Percentiles rank a stretch among this genome's conserved stretches.
These are phyloP conservation scores for Centroberyx gerrardi DNA, from an alignment of 2,797 vertebrate genomes.

Conservation along the genomic window DNA sequence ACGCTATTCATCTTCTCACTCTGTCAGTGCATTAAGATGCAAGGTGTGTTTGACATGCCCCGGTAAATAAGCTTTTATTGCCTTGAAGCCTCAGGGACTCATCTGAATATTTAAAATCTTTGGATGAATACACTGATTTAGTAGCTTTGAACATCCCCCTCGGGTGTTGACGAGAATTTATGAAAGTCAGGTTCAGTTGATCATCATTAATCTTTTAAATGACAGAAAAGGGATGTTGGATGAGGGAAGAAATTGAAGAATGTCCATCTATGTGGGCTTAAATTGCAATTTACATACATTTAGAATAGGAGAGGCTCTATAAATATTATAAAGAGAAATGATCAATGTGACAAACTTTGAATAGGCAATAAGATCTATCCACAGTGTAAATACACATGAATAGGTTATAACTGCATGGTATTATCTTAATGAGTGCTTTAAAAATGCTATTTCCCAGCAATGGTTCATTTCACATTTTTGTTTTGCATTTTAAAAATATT, in stretches of 20 bases:
- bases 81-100: conserved; percentile 71
- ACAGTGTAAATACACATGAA: conserved; percentile 6
- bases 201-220: conserved; percentile 70
- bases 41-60: conserved; percentile 73
- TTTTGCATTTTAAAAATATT: conserved; percentile 48
- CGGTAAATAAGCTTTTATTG: conserved; percentile 83
- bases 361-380: neutral
- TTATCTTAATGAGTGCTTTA: conserved; percentile 3
- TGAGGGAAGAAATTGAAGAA: conserved; percentile 13
- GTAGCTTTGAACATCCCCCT: conserved; percentile 65
- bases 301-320: neutral
- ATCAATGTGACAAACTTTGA: neutral
- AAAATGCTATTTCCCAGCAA: neutral
- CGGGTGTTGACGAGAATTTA: conserved; percentile 58
- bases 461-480: conserved; percentile 9
- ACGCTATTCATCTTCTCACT: conserved; percentile 75
- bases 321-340: conserved; percentile 11
- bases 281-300: conserved; percentile 26
- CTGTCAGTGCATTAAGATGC: conserved; percentile 77
- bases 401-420: neutral
- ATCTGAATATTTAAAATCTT: conserved; percentile 83
- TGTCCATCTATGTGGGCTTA: conserved; percentile 27
- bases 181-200: conserved; percentile 65
- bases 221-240: conserved; percentile 56
- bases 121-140: conserved; percentile 77